Base-by-base conservation (phyloP, 2,113 vertebrate genomes). In the Cyprinodon variegatus region DNA sequence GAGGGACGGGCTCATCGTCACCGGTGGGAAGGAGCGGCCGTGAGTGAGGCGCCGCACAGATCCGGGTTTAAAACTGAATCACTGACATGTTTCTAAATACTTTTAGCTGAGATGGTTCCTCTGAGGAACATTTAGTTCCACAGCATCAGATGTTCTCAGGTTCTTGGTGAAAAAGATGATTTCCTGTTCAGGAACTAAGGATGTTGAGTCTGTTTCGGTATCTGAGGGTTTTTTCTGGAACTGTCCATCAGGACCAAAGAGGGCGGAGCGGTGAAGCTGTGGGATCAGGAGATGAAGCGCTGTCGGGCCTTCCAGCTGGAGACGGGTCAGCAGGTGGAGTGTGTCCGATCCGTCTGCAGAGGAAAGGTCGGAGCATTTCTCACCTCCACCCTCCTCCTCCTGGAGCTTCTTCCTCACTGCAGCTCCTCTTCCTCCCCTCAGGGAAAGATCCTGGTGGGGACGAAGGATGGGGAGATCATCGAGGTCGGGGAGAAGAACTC, bases 211-310 rank as follows among this genome's bases (percentile, higher is more conserved):
- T 63, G 61, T 17, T 40, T 20, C 2, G 1, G 65, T 0, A 17
- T 37, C 48, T 40, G 36, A 43, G 12, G 20, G 38, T 40, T 45
- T 61, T 75, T 15, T 79, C 61, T 68, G 46, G 46, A 50, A 7
- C 20, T 7, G 48, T 7, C 14, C 50, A 12, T 69, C 89, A 99
- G 97, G 82, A 98, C 97, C 0, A 99, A 98, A 89, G 97, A 98
- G 90, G 97, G 97, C 0, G 97, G 97, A 0, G 97, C 97, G 0
- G 96, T 99, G 12, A 99, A 98, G 79, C 88, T 99, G 2, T 99
- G 97, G 97, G 97, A 99, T 76, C 97, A 99, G 90, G 97, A 99
- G 91, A 98, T 99, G 97, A 99, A 97, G 72, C 93, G 97, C 5
- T 99, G 97, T 72, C 91, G 97, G 74, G 97, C 97, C 0, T 99